These are phyloP conservation scores for Crotalus viridis DNA, from an alignment of 2,113 vertebrate species.

Conservation along the genomic window DNA sequence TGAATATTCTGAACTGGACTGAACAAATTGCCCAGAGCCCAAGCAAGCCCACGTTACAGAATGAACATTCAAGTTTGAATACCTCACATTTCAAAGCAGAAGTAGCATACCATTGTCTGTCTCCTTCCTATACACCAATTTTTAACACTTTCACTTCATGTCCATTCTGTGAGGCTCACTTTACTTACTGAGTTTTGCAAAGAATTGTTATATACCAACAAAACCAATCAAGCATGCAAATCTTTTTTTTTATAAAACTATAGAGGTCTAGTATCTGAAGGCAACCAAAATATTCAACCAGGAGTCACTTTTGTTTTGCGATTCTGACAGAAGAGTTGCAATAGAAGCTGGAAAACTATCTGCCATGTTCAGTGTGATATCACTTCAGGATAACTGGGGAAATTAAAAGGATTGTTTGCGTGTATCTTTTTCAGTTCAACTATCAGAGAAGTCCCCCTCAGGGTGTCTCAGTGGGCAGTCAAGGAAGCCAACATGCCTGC, in stretches of 20 bases:
- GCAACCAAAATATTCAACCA: not conserved
- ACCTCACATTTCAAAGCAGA: not conserved
- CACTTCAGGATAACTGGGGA: not conserved
- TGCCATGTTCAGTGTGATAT: not conserved
- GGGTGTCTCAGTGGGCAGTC: not conserved
- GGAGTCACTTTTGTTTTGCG: not conserved
- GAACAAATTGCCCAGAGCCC: not conserved
- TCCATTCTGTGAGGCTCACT: not conserved
- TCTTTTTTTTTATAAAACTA: not conserved
- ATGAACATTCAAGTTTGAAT: not conserved
- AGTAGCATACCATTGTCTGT: not conserved
- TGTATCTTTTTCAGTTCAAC: not conserved
- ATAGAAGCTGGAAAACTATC: not conserved
- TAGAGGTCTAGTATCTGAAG: not conserved
- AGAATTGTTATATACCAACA: not conserved
- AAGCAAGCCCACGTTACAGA: not conserved
- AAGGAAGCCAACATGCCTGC: not conserved
- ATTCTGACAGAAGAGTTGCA: not conserved
- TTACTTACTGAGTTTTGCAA: not conserved
- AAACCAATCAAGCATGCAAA: not conserved
- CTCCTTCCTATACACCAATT: not conserved
- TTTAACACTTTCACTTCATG: not conserved
- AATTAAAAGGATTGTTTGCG: not conserved
- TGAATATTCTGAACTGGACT: not conserved
- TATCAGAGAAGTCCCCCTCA: not conserved